phyloP scores from a whole-genome alignment of 2,113 vertebrate genomes.

The Gopherus flavomarginatus region DNA sequence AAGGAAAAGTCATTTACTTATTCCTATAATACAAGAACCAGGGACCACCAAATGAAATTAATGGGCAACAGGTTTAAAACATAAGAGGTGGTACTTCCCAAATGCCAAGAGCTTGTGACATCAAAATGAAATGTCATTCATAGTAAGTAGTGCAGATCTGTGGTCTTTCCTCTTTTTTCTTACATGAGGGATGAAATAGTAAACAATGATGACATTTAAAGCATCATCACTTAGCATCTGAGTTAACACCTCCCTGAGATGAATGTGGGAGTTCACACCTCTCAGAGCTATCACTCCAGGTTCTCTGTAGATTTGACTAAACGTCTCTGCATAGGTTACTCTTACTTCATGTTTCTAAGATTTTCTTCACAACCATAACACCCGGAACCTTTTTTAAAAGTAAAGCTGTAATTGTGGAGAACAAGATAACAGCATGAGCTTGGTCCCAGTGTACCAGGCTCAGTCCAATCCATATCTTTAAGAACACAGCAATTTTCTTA shows the following conservation, averaged over 20 bases:
- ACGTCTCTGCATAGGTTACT: not conserved
- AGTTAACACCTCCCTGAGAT: not conserved
- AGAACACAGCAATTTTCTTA: too few species aligned
- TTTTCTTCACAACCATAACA: not conserved
- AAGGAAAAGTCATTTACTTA: too few species aligned
- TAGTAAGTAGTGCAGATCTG: not conserved
- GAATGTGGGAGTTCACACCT: not conserved
- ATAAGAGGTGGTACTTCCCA: not conserved
- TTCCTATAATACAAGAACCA: too few species aligned
- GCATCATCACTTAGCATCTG: not conserved
- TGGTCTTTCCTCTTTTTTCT: not conserved
- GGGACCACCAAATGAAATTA: too few species aligned
- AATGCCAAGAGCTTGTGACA: not conserved
- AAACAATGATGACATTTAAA: not conserved
- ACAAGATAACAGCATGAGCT: too few species aligned
- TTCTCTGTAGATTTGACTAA: not conserved
- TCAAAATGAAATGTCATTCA: not conserved
- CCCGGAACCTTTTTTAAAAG: not conserved
- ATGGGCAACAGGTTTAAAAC: not conserved
- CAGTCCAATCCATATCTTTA: too few species aligned
- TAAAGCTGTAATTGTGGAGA: not conserved
- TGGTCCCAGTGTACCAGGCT: too few species aligned
- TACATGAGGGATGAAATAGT: rapidly evolving
- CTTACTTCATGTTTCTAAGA: not conserved
- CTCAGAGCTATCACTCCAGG: not conserved